Conservation (phyloP, 1,140 invertebrate species). For the Cyclargus thomasi region DNA sequence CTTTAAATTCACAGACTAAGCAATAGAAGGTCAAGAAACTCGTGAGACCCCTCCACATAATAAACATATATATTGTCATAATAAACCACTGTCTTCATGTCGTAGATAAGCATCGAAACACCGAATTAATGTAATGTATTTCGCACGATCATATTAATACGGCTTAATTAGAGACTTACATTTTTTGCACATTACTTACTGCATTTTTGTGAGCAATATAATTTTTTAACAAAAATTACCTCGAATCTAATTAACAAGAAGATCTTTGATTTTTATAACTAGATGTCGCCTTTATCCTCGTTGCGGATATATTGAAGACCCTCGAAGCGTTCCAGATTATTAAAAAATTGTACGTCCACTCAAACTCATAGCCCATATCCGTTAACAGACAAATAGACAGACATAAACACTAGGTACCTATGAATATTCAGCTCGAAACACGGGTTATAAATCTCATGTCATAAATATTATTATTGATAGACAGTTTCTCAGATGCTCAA, state of each 20-base stretch:
- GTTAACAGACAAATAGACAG: too few relatives aligned
- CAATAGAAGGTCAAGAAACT: conserved; percentile 3
- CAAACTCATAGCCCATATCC: too few relatives aligned
- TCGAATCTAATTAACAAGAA: too few relatives aligned
- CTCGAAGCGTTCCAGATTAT: too few relatives aligned
- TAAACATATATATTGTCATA: conserved; percentile 6
- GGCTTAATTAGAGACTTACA: background rate
- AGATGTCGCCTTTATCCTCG: too few relatives aligned
- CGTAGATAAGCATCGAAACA: background rate
- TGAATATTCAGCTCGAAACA: too few relatives aligned
- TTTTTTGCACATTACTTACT: background rate
- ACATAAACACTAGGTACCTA: too few relatives aligned
- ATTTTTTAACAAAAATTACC: too few relatives aligned
- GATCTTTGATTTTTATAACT: too few relatives aligned
- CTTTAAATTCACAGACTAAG: background rate
- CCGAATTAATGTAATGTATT: conserved; percentile 13
- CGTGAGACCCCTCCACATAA: background rate
- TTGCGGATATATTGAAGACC: too few relatives aligned
- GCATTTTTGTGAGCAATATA: background rate
- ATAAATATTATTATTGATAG: background rate
- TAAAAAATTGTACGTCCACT: too few relatives aligned
- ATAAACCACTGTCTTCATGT: conserved; percentile 12
- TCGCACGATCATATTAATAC: conserved; percentile 2
- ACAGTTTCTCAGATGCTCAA: background rate
- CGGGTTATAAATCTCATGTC: too few relatives aligned